phyloP scores from a whole-genome alignment of 2,113 vertebrate genomes.

The Phylloscopus trochilus region DNA sequence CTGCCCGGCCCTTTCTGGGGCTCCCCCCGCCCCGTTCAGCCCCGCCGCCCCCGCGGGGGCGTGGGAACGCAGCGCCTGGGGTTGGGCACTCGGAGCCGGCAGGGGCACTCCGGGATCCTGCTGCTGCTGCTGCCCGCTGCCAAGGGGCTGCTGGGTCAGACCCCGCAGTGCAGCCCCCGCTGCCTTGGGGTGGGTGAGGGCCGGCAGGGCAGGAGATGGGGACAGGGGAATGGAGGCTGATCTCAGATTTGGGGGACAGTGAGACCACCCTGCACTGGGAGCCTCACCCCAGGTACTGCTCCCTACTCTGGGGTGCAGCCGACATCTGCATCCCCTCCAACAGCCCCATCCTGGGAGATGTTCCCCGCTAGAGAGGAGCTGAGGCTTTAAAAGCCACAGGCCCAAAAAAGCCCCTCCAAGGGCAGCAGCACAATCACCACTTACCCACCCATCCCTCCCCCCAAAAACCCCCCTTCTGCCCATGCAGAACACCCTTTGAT shows the following conservation, averaged over 20 bases:
- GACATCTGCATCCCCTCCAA: neutral
- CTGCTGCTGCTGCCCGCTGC: neutral
- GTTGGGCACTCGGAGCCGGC: neutral
- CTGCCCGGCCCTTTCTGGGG: neutral
- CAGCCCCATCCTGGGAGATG: neutral
- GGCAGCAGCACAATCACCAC: neutral
- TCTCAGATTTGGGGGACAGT: too few species aligned
- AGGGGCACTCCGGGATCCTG: neutral
- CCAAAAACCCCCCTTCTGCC: neutral
- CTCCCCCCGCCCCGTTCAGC: neutral
- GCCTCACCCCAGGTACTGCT: neutral
- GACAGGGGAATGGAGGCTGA: neutral
- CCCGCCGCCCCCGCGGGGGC: neutral
- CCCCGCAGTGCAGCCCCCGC: neutral
- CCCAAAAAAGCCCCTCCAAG: neutral
- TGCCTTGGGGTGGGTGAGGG: neutral
- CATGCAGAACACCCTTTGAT: neutral
- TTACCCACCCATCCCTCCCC: neutral
- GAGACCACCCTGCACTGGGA: neutral
- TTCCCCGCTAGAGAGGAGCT: fast-evolving
- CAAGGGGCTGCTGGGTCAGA: neutral
- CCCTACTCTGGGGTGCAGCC: fast-evolving
- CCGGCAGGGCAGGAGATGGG: fast-evolving
- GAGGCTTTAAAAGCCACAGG: neutral
- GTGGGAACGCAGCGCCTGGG: neutral